These are phyloP conservation scores for Macaria liturata DNA, from an alignment of 2,888 invertebrate genomes.

Conservation along the genomic window DNA sequence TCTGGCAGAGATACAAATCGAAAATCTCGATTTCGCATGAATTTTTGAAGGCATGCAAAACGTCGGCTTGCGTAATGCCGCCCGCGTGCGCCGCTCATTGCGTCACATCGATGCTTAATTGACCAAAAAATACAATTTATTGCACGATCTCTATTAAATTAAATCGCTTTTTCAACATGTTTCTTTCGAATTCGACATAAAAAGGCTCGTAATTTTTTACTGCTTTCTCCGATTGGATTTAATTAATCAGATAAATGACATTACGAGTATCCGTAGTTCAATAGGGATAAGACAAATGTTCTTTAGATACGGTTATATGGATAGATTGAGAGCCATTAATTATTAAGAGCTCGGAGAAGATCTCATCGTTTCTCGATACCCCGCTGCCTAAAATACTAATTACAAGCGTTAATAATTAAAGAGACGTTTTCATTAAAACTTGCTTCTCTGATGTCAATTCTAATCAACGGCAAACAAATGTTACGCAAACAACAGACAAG, in stretches of 20 bases:
- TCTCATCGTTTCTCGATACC: conserved; percentile 13
- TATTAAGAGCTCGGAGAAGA: conserved; percentile 25
- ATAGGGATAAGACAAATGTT: conserved; percentile 19
- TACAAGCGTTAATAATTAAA: conserved; percentile 20
- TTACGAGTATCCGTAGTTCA: too few relatives aligned
- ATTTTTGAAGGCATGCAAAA: conserved; percentile 37
- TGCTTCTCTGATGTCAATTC: conserved; percentile 5
- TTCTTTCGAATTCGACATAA: conserved; percentile 20
- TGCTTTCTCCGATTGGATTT: conserved; percentile 5
- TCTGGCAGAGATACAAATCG: conserved; percentile 32
- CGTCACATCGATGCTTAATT: conserved; percentile 53
- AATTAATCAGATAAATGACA: conserved; percentile 11
- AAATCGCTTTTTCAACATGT: conserved; percentile 27
- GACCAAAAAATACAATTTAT: conserved; percentile 50
- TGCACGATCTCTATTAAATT: conserved; percentile 33
- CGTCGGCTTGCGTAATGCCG: conserved; percentile 50
- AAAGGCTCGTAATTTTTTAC: conserved; percentile 18
- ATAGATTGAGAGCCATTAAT: conserved; percentile 33
- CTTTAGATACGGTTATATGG: conserved; percentile 28
- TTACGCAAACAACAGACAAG: conserved; percentile 4
- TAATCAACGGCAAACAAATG: conserved; percentile 1
- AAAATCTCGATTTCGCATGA: conserved; percentile 32
- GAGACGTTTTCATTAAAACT: conserved; percentile 23
- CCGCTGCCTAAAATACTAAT: conserved; percentile 31
- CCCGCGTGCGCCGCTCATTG: conserved; percentile 48